A percentile compares a stretch with the other conserved stretches of the same genome.
These are phyloP conservation scores for Loripinus fragilis DNA, from an alignment of 2,888 invertebrate species.

Conservation along the genomic window DNA sequence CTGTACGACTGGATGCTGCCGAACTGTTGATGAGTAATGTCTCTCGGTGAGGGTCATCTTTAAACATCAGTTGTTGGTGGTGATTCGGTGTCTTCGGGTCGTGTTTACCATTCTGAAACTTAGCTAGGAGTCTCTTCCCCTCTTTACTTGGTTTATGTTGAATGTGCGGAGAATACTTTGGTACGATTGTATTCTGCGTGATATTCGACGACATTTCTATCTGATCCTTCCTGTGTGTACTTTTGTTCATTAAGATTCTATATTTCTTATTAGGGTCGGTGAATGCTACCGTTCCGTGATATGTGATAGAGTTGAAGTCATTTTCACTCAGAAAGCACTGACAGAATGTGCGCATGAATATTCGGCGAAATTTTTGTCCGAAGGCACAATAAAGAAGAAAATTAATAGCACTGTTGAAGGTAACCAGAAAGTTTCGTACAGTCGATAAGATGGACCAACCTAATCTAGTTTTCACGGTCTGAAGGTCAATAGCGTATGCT, in stretches of 20 bases:
- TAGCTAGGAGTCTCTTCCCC: conserved; percentile 22
- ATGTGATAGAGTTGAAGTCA: conserved; percentile 74
- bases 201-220: conserved; percentile 62
- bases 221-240: conserved; percentile 44
- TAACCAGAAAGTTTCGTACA: conserved; percentile 92
- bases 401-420: conserved; percentile 98
- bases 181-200: conserved; percentile 64
- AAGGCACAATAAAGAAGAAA: conserved; percentile 99
- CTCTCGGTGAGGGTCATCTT: not conserved
- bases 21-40: conserved; percentile 29
- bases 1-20: conserved; percentile 36
- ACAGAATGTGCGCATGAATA: conserved; percentile 80
- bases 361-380: conserved; percentile 94
- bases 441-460: conserved; percentile 85
- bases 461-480: conserved; percentile 84
- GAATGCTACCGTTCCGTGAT: conserved; percentile 60
- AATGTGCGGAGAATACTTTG: conserved; percentile 66
- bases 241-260: conserved; percentile 62
- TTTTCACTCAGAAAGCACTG: conserved; percentile 66
- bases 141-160: conserved; percentile 34
- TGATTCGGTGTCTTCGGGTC: conserved; percentile 11
- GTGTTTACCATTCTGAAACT: conserved; percentile 38
- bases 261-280: conserved; percentile 60
- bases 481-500: conserved; percentile 88
- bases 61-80: not conserved